Percentiles rank a stretch among this genome's conserved stretches.
Evolutionary conservation across 2,113 vertebrate species (phyloP).

Genomic region (Origma solitaria): DNA sequence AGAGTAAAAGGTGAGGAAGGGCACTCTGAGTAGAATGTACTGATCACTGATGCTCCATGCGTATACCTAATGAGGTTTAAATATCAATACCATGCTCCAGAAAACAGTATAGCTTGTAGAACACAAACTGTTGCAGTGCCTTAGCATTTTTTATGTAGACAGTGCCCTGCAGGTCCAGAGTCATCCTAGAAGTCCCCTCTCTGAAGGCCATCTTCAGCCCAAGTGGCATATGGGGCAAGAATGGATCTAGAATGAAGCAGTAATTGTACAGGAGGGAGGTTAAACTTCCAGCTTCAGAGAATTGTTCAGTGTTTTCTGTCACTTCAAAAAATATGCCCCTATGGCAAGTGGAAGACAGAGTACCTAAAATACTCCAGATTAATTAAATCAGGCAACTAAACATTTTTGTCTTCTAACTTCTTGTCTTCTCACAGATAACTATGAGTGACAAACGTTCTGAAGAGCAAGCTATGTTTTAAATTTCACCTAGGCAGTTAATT

Average conservation of each 20-base stretch:
- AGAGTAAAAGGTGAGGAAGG: not conserved
- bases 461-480: not conserved
- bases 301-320: not conserved
- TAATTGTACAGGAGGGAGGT: not conserved
- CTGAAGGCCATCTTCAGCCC: not conserved
- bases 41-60: not conserved
- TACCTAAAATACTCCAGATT: not conserved
- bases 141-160: not conserved
- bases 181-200: not conserved
- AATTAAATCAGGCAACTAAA: not conserved
- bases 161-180: not conserved
- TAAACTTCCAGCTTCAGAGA: not conserved
- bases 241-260: not conserved
- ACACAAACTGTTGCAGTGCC: not conserved
- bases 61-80: not conserved
- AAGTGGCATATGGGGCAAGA: not conserved
- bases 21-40: not conserved
- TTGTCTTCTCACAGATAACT: not conserved
- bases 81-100: not conserved
- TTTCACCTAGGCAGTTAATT: conserved; percentile 23
- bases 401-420: not conserved
- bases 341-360: not conserved
- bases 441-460: not conserved
- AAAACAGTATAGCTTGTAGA: not conserved
- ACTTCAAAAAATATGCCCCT: not conserved